A percentile compares a stretch with the other conserved stretches of the same genome.
Conservation (phyloP, 2,113 vertebrate species). For the Clinocottus analis region DNA sequence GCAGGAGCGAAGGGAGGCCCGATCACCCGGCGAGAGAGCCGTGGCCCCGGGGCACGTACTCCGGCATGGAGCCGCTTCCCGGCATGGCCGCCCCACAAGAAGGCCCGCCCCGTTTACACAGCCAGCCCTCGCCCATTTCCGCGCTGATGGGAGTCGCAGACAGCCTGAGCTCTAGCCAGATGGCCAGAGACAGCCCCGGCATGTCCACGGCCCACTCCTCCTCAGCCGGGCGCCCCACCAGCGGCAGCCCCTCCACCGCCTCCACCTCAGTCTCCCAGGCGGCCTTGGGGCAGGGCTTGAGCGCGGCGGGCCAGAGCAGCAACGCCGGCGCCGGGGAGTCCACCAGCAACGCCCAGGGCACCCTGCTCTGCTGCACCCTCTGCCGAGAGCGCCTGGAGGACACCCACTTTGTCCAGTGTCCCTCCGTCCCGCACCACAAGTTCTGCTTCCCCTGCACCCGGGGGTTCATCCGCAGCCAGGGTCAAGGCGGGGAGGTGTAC, state of each 20-base stretch:
- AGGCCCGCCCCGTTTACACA: conserved; percentile 76
- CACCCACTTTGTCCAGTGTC: conserved; percentile 91
- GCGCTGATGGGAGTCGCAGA: conserved; percentile 91
- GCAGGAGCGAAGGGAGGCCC: conserved; percentile 78
- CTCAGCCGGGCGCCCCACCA: conserved; percentile 75
- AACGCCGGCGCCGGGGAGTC: conserved; percentile 67
- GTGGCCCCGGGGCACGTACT: conserved; percentile 78
- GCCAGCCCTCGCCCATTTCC: conserved; percentile 89
- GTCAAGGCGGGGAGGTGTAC: conserved; percentile 88
- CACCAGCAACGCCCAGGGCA: conserved; percentile 66
- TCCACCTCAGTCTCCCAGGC: conserved; percentile 79
- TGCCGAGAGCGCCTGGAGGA: conserved; percentile 90
- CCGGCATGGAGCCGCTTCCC: conserved; percentile 72
- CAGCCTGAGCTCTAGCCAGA: conserved; percentile 84
- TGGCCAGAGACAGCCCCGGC: conserved; percentile 84
- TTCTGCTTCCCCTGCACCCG: conserved; percentile 93
- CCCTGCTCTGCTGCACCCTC: conserved; percentile 90
- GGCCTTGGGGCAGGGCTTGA: conserved; percentile 74
- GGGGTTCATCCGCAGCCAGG: conserved; percentile 90
- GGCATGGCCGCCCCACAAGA: conserved; percentile 70
- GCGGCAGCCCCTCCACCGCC: conserved; percentile 85
- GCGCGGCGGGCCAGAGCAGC: conserved; percentile 53
- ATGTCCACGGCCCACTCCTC: conserved; percentile 79
- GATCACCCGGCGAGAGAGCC: conserved; percentile 81
- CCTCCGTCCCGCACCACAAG: conserved; percentile 89